phyloP scores from a whole-genome alignment of 2,797 vertebrate genomes.

The Onychomys arenicola region DNA sequence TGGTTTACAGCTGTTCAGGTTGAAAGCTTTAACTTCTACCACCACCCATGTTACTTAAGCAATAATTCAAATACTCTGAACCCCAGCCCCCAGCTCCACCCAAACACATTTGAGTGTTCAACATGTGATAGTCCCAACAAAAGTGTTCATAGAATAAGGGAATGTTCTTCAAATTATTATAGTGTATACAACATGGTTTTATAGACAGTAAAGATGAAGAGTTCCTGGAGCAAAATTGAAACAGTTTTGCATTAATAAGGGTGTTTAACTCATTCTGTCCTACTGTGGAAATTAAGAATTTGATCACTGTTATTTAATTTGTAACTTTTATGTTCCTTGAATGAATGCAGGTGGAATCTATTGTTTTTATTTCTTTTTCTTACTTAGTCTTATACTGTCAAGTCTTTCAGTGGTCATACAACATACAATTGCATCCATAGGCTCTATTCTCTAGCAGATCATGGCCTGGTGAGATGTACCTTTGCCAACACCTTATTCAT shows the following conservation, averaged over 20 bases:
- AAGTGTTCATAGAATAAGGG: slow-evolving; percentile 41
- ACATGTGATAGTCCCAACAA: background rate
- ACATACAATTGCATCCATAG: background rate
- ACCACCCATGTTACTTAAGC: background rate
- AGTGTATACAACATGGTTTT: background rate
- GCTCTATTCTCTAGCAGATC: background rate
- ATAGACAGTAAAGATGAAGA: background rate
- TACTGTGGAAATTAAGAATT: slow-evolving; percentile 17
- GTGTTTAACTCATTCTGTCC: background rate
- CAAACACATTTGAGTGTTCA: slow-evolving; percentile 21
- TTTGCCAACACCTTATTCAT: background rate
- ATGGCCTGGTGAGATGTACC: background rate
- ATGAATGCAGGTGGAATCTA: background rate
- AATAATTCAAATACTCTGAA: background rate
- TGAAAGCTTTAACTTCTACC: slow-evolving; percentile 8
- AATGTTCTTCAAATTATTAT: slow-evolving; percentile 35
- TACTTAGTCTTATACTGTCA: background rate
- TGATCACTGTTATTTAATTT: background rate
- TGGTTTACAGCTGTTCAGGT: background rate
- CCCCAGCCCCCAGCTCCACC: background rate
- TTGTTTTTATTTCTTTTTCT: background rate
- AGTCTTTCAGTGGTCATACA: background rate
- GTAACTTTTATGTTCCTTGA: background rate
- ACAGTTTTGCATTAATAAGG: background rate
- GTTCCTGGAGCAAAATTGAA: background rate